These are phyloP conservation scores for Bujurquina vittata DNA, from an alignment of 2,113 vertebrate genomes.

Conservation along the genomic window DNA sequence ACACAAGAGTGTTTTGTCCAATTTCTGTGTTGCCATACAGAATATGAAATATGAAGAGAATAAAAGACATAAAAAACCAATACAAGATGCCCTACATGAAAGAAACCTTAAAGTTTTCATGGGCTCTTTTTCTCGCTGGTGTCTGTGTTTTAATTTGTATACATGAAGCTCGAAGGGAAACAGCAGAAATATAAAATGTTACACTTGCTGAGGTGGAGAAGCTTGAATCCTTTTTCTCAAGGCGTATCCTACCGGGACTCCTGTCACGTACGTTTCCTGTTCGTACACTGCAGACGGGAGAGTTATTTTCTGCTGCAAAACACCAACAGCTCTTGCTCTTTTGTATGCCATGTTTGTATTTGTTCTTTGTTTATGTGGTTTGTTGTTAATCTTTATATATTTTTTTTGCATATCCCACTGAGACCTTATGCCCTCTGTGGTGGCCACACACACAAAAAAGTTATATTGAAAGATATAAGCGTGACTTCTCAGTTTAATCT, in stretches of 20 bases:
- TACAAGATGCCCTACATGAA: not conserved
- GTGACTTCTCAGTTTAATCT: not conserved
- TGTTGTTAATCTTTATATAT: not conserved
- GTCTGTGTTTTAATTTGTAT: not conserved
- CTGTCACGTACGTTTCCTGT: not conserved
- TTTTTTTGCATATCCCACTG: no score
- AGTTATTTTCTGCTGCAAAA: not conserved
- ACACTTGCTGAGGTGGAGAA: not conserved
- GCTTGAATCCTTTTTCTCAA: not conserved
- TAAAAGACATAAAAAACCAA: not conserved
- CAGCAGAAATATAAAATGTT: not conserved
- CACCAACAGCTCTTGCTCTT: no score
- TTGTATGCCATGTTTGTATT: no score
- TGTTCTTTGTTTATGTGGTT: no score
- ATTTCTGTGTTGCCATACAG: not conserved
- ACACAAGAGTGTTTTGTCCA: not conserved
- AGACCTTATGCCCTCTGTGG: no score
- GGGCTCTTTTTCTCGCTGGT: not conserved
- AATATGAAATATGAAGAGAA: not conserved
- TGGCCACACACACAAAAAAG: no score
- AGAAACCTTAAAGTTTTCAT: not conserved
- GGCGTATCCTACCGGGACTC: not conserved
- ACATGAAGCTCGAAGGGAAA: not conserved
- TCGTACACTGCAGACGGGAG: not conserved
- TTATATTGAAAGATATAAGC: not conserved